Percentiles rank a stretch among this genome's conserved stretches.
Evolutionary conservation across 2,797 vertebrate species (phyloP).

Genomic region (Onychomys leucogaster): DNA sequence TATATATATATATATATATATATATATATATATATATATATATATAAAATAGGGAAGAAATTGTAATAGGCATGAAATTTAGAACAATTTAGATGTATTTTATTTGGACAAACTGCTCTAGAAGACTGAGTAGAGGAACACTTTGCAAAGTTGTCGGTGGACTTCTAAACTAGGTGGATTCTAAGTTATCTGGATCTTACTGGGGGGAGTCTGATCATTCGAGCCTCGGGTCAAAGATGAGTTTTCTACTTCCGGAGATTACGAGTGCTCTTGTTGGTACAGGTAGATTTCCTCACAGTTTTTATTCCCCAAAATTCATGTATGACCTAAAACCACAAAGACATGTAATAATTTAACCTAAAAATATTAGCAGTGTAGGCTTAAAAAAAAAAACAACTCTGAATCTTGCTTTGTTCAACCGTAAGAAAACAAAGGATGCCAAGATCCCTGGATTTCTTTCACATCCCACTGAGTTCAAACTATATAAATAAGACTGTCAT

Average conservation of each 20-base stretch:
- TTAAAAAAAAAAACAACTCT: not conserved
- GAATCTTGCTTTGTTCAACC: not conserved
- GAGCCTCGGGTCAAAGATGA: not conserved
- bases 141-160: not conserved
- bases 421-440: not conserved
- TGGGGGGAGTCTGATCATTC: not conserved
- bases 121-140: not conserved
- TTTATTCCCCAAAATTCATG: not conserved
- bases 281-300: not conserved
- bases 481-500: not conserved
- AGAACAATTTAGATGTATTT: not conserved
- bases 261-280: not conserved
- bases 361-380: not conserved
- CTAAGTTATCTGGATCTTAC: not conserved
- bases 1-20: not conserved
- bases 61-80: not conserved
- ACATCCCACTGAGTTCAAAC: not conserved
- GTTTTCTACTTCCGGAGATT: not conserved
- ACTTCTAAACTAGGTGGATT: not conserved
- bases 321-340: not conserved
- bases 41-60: not conserved
- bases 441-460: not conserved
- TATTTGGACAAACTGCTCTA: not conserved
- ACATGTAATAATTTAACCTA: not conserved
- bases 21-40: not conserved